Evolutionary conservation across 1,140 invertebrate species (phyloP), one percentile per base, ranked within the genome.

Genomic region (Calephelis nemesis): DNA sequence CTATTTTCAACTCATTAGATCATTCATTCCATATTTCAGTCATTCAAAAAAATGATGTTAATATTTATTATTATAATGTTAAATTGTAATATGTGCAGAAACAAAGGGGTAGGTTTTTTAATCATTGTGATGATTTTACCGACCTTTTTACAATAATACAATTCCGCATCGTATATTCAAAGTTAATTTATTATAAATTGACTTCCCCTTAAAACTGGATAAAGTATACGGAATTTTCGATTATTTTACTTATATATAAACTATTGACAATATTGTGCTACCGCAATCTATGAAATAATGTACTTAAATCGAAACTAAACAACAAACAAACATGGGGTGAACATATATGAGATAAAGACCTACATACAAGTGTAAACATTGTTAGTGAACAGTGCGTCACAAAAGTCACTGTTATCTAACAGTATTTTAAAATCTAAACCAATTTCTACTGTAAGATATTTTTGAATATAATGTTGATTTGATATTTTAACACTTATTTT

Each of bases 131-230:
- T 58, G 54, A 39, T 30, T 58, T 15, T 58, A 58, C 54, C 19
- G 19, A 58, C 30, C 54, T 30, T 58, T 58, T 58, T 58, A 39
- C 19, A 30, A 58, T 58, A 11, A 58, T 9, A 58, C 12, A 58
- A 58, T 58, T 58, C 54, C 54, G 54, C 30, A 58, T 58, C 54
- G 30, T 58, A 30, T 39, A 58, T 58, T 45, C 4, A 58, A 58
- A 58, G 54, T 58, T 58, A 58, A 58, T 58, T 58, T 58, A 58
- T 58, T 58, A 58, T 58, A 58, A 58, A 58, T 58, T 58, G 54
- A 58, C 54, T 58, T 58, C 11, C 30, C 6, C 10, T 58, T 58
- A 58, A 58, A 58, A 39, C 30, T 58, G 19, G 30, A 58, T 58
- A 58, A 58, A 58, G 15, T 30, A 58, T 58, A 58, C 54, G 54